Base-by-base conservation (phyloP, 2,113 vertebrate genomes). In the Cromileptes altivelis region DNA sequence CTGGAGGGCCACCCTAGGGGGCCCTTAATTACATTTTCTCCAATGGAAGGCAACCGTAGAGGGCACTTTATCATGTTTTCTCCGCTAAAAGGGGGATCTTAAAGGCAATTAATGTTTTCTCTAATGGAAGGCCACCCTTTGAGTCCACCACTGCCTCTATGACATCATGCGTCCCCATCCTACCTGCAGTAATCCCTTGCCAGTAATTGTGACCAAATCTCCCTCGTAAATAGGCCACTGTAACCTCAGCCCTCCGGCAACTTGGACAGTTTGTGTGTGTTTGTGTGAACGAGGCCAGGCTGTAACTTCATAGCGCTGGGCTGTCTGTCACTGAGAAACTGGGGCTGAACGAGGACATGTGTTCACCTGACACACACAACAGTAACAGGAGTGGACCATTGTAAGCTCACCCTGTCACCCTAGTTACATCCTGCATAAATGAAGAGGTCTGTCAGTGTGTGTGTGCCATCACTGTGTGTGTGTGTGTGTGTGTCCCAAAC, bases 141-240 rank as follows among this genome's bases (percentile, higher is more conserved):
- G 33, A 37, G 33, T 6, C 33, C 47, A 14, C 47, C 47, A 3
- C 13, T 17, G 47, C 15, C 37, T 33, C n/a, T 9, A 1, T 60
- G 6, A 1, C 9, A n/a, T 13, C 17, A n/a, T 4, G 21, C 33
- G 33, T 69, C 69, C 33, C 13, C 53, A n/a, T 80, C 49, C 75
- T 30, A 45, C 60, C 60, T 60, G 5, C 37, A 25, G 3, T 62
- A 68, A 5, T 74, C 53, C 58, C 50, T 57, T 19, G 21, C 52
- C 52, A 45, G 45, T 53, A 69, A 70, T 23, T 75, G 67, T 62
- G 55, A 78, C 79, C 65, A 23, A 52, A 78, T 78, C 71, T 85
- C 62, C 52, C 53, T 47, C 12, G n/a, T 81, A 92, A 91, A 71
- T 90, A 88, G 91, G 90, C 87, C 92, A 88, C 25, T 52, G 88